phyloP scores from a whole-genome alignment of 2,888 invertebrate species.

The Branchipolynoe longqiensis region DNA sequence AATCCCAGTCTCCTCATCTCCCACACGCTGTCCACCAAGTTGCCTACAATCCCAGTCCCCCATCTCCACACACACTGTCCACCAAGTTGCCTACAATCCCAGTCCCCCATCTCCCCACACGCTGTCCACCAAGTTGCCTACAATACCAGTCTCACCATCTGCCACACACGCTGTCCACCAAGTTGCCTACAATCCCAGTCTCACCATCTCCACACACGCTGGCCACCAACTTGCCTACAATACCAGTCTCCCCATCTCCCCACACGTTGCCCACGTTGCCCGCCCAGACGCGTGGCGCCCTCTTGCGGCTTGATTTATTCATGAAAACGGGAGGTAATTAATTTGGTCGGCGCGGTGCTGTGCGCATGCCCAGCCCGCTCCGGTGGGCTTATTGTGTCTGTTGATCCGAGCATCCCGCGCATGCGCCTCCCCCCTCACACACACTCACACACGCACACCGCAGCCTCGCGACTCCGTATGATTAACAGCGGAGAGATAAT shows the following conservation, averaged over 20 bases:
- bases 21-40: no score
- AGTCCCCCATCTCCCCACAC: neutral
- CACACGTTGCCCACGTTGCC: neutral
- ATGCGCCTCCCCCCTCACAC: neutral
- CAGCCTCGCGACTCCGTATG: constrained; percentile 1
- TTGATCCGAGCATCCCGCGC: constrained; percentile 34
- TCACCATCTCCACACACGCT: neutral
- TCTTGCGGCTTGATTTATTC: constrained; percentile 33
- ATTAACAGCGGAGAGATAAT: constrained; percentile 27
- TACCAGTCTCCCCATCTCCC: constrained; percentile 2
- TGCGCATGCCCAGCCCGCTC: constrained; percentile 16
- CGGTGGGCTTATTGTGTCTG: constrained; percentile 42
- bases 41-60: no score
- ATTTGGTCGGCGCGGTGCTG: constrained; percentile 26
- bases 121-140: neutral
- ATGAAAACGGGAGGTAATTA: constrained; percentile 29
- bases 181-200: neutral
- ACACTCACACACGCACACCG: neutral
- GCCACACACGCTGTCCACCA: neutral
- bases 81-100: neutral
- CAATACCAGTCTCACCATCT: no score
- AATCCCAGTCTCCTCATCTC: no score
- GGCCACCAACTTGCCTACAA: neutral
- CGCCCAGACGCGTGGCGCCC: neutral
- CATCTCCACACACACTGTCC: no score